Conservation (phyloP, 2,113 vertebrate genomes). For the human region GRCh38 chr3:118583001-118583500, state of each 20-base stretch:
- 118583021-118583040: not conserved
- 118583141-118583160: not conserved
- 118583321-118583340: not conserved
- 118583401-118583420: not conserved
- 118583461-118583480: not conserved
- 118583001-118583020: not conserved
- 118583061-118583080: not conserved
- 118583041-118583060: not conserved
- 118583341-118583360: not conserved
- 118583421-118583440: not conserved
- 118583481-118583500: not conserved
- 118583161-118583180: not conserved
- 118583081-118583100: not conserved
- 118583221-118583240: not conserved
- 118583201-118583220: not conserved
- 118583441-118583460: not conserved
- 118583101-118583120: not conserved
- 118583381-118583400: not conserved
- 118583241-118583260: not conserved
- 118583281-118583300: not conserved
- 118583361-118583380: not conserved
- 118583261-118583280: not conserved
- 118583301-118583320: not conserved
- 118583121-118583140: not conserved
- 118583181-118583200: not conserved